Evolutionary conservation across 2,888 invertebrate species (phyloP), one percentile per base, ranked within the genome.

Genomic region (Eilema sororculum): DNA sequence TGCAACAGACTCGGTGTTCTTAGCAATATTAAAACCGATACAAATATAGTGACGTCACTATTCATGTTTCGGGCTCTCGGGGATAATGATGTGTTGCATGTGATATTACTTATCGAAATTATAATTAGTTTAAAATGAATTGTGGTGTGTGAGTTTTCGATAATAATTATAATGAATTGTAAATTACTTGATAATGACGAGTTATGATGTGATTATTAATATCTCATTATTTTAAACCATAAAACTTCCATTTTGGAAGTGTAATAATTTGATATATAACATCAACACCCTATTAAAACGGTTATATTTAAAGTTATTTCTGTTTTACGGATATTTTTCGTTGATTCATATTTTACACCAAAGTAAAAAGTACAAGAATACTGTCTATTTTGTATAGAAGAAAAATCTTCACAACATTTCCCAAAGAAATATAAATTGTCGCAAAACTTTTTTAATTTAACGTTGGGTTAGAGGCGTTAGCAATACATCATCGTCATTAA

Each of bases 401-500:
- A 41, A 58, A 65, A 59, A 41, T 37, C 28, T 66, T 24, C n/a
- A 5, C 33, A 33, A 28, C 25, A 22, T 28, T 66, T 41, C 24
- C 25, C 6, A n/a, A 24, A 52, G 28, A 60, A 65, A 56, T 28
- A 59, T 61, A 67, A 69, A 69, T 69, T 30, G 33, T 60, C n/a
- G n/a, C 25, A 56, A 72, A 80, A 77, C 64, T 71, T 71, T 81
- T 80, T 80, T 80, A 81, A 81, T 77, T 81, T 77, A 74, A 80
- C 62, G 71, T 72, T 57, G 70, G 70, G 78, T 77, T 75, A 76
- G 70, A 67, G 73, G 74, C 74, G 71, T 73, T 60, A 61, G 75
- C 73, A 74, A 80, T 83, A 78, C 74, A 78, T 83, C 77, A 83
- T 77, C 73, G 69, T 81, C 82, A 82, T 82, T 79, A 82, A 71